A percentile compares a stretch with the other conserved stretches of the same genome.
Evolutionary conservation across 2,888 invertebrate genomes (phyloP).

Genomic region (Orthonevra nobilis): DNA sequence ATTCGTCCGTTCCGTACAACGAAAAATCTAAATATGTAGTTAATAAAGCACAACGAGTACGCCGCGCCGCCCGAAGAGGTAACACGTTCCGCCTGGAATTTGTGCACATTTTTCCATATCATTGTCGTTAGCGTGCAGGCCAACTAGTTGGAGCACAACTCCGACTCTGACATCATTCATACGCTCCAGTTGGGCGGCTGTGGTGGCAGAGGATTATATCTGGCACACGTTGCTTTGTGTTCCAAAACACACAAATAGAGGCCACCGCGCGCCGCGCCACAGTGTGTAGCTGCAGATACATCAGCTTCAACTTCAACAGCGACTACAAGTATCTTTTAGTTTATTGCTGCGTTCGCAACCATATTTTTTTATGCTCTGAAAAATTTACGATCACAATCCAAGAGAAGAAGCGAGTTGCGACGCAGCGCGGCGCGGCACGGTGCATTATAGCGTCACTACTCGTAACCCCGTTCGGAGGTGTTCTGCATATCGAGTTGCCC

Average conservation of each 20-base stretch:
- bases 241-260: conserved; percentile 20
- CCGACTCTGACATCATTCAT: conserved; percentile 57
- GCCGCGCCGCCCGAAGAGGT: neutral
- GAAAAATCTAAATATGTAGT: conserved; percentile 38
- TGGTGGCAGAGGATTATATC: conserved; percentile 49
- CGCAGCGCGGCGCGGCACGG: conserved; percentile 17
- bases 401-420: neutral
- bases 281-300: too few species aligned
- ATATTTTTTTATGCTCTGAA: conserved; percentile 67
- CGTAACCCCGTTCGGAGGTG: conserved; percentile 50
- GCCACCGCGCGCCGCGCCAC: conserved; percentile 1
- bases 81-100: conserved; percentile 29
- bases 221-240: conserved; percentile 54
- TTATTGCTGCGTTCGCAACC: conserved; percentile 49
- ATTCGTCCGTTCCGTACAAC: too few species aligned
- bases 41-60: conserved; percentile 28
- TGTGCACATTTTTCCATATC: conserved; percentile 48
- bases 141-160: conserved; percentile 26
- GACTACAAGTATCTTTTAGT: conserved; percentile 53
- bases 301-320: conserved; percentile 45
- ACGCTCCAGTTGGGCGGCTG: conserved; percentile 54
- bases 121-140: too few species aligned
- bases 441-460: conserved; percentile 54
- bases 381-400: conserved; percentile 61
- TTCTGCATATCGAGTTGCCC: conserved; percentile 31